phyloP scores from a whole-genome alignment of 2,888 invertebrate genomes.

The Gastrophysa polygoni region DNA sequence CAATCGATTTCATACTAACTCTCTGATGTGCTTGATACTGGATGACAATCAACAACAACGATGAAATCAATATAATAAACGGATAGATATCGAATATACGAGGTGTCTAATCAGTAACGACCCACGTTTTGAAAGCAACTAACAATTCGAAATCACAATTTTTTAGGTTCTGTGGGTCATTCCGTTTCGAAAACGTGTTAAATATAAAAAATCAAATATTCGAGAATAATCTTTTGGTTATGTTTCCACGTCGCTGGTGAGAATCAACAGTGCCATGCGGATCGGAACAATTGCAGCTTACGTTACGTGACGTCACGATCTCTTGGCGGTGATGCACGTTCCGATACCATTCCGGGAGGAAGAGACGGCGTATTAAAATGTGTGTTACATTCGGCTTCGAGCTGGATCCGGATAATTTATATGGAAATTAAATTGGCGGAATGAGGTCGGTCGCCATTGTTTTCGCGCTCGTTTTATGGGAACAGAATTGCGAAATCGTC shows the following conservation, averaged over 20 bases:
- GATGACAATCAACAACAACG: too few species aligned
- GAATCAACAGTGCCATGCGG: constrained; percentile 24
- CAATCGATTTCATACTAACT: too few species aligned
- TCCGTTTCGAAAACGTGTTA: too few species aligned
- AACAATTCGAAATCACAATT: too few species aligned
- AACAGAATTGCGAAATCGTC: background rate
- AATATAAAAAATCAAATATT: too few species aligned
- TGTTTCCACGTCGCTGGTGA: background rate
- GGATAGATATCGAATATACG: too few species aligned
- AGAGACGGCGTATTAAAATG: constrained; percentile 32
- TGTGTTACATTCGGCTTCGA: background rate
- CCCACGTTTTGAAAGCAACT: too few species aligned
- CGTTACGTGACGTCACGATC: constrained; percentile 37
- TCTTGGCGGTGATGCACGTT: constrained; percentile 31
- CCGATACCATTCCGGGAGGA: constrained; percentile 26
- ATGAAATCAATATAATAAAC: too few species aligned
- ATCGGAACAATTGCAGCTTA: constrained; percentile 25
- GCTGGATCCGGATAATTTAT: constrained; percentile 29
- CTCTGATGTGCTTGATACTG: too few species aligned
- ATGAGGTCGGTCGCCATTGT: constrained; percentile 17
- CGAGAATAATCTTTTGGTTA: too few species aligned
- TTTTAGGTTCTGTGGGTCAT: too few species aligned
- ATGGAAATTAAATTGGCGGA: constrained; percentile 21
- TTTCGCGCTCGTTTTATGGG: constrained; percentile 1
- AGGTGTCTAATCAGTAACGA: too few species aligned